These are phyloP conservation scores for Manis javanica DNA, from an alignment of 2,797 vertebrate genomes.

Conservation along the genomic window DNA sequence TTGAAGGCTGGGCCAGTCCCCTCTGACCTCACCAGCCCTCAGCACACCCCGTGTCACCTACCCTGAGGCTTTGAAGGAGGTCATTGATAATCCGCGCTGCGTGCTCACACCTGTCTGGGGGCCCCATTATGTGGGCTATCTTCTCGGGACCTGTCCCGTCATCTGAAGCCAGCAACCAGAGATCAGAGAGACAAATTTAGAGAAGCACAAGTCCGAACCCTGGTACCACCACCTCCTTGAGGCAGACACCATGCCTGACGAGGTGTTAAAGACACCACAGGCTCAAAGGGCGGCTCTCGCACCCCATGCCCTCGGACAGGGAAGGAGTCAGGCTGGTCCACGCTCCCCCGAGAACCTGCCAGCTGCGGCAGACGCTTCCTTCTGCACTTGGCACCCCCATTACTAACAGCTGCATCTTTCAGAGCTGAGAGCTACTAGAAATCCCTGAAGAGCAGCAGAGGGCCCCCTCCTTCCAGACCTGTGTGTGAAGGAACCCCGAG, in stretches of 20 bases:
- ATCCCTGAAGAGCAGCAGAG: neutral
- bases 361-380: neutral
- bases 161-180: slow-evolving; percentile 85
- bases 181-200: neutral
- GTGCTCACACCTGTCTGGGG: slow-evolving; percentile 95
- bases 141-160: slow-evolving; percentile 95
- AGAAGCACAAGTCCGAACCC: neutral
- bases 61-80: slow-evolving; percentile 95
- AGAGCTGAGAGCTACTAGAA: neutral
- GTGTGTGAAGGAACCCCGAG: neutral
- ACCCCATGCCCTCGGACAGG: fast-evolving
- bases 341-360: neutral
- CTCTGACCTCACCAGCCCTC: neutral
- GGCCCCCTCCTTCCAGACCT: neutral
- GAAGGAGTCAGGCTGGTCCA: neutral
- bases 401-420: neutral
- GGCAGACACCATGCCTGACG: neutral
- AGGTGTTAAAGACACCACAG: neutral
- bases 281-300: neutral
- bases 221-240: neutral
- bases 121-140: slow-evolving; percentile 96
- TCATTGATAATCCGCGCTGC: slow-evolving; percentile 96
- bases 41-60: slow-evolving; percentile 57
- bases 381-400: neutral
- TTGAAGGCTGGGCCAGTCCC: neutral